These are phyloP conservation scores for Carcinoscorpius rotundicauda DNA, from an alignment of 1,140 invertebrate genomes.

Conservation along the genomic window DNA sequence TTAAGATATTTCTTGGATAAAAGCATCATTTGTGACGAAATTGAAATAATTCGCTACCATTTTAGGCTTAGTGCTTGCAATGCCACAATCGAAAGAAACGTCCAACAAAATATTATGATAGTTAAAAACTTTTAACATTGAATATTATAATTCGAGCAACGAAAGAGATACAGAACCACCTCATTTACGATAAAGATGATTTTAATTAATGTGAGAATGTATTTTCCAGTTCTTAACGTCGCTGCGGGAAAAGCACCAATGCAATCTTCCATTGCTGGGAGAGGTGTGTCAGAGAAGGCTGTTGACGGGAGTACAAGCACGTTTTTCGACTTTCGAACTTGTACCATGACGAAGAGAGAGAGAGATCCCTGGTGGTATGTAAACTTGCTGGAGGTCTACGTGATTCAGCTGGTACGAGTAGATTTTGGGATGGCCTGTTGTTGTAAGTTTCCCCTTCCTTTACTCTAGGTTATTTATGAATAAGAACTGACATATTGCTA, in stretches of 20 bases:
- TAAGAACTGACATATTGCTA: too few species aligned
- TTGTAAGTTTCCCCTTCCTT: slow-evolving; percentile 40
- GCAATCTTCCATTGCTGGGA: slow-evolving; percentile 67
- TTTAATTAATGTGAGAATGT: slow-evolving; percentile 8
- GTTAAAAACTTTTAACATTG: too few species aligned
- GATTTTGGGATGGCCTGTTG: slow-evolving; percentile 88
- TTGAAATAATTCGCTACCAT: too few species aligned
- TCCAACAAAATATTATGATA: too few species aligned
- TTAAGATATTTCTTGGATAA: too few species aligned
- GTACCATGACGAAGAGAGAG: slow-evolving; percentile 64
- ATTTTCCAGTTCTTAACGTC: slow-evolving; percentile 74
- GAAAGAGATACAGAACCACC: too few species aligned
- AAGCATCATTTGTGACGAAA: too few species aligned
- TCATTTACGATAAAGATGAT: too few species aligned
- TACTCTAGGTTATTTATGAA: too few species aligned
- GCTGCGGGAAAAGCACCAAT: slow-evolving; percentile 89
- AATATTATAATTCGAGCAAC: too few species aligned
- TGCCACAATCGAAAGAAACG: too few species aligned
- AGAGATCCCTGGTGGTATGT: slow-evolving; percentile 88
- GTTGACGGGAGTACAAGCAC: slow-evolving; percentile 79
- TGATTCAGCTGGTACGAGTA: slow-evolving; percentile 77
- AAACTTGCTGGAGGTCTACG: slow-evolving; percentile 84
- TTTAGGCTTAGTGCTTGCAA: too few species aligned
- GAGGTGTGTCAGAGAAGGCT: slow-evolving; percentile 75
- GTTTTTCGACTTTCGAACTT: slow-evolving; percentile 67